phyloP scores from a whole-genome alignment of 2,113 vertebrate genomes.

The Aix galericulata region DNA sequence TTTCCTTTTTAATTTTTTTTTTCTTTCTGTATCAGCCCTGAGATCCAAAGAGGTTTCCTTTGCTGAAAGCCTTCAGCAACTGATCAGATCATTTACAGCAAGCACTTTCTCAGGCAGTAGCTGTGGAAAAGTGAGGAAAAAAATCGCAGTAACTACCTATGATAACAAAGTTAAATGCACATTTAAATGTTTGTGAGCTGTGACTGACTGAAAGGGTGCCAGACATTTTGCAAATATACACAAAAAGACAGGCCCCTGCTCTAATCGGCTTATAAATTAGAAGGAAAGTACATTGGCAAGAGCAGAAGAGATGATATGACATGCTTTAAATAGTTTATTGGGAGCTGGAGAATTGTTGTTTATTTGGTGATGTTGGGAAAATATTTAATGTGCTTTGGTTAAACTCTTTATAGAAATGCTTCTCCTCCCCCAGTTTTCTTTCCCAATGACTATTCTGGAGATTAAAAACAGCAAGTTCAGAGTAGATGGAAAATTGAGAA shows the following conservation, averaged over 20 bases:
- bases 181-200: constrained; percentile 36
- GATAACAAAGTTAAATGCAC: constrained; percentile 22
- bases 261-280: constrained; percentile 59
- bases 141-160: background rate
- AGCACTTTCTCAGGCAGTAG: background rate
- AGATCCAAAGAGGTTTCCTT: background rate
- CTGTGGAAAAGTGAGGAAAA: background rate
- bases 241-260: constrained; percentile 38
- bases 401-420: constrained; percentile 58
- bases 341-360: constrained; percentile 67
- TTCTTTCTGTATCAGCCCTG: background rate
- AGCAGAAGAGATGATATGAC: constrained; percentile 58
- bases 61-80: background rate
- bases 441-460: constrained; percentile 50
- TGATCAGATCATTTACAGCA: background rate
- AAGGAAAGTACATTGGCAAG: constrained; percentile 67
- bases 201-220: constrained; percentile 29
- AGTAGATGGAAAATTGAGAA: constrained; percentile 43
- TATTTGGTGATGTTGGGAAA: constrained; percentile 74
- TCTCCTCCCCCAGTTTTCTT: constrained; percentile 47
- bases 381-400: constrained; percentile 66
- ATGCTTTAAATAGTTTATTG: constrained; percentile 70
- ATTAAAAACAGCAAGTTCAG: constrained; percentile 57
- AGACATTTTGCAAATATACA: constrained; percentile 60
- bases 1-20: background rate